Conservation (phyloP, 2,797 vertebrate genomes). For the Scolopax rusticola region DNA sequence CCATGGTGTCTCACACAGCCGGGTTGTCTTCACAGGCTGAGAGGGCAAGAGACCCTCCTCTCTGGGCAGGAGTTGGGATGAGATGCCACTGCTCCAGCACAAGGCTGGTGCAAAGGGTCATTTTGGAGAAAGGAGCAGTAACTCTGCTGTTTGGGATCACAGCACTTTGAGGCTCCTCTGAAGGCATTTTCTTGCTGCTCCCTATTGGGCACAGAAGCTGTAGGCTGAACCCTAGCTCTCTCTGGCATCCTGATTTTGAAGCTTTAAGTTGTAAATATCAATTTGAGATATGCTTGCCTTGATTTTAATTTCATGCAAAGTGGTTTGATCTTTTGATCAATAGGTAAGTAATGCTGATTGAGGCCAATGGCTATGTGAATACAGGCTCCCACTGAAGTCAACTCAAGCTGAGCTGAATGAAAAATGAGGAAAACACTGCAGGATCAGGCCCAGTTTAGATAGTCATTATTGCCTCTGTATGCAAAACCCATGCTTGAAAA, state of each 20-base stretch:
- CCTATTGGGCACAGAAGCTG: background rate
- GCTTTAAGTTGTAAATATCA: background rate
- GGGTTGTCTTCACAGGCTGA: background rate
- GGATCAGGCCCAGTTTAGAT: background rate
- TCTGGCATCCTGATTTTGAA: background rate
- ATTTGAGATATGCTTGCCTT: background rate
- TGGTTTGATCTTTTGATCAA: slow-evolving; percentile 27
- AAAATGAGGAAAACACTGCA: background rate
- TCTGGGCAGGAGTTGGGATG: background rate
- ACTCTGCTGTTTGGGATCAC: background rate
- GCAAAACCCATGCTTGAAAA: background rate
- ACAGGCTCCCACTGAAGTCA: background rate
- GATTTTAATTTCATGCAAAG: slow-evolving; percentile 7
- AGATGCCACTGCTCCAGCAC: background rate
- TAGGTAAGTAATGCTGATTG: background rate
- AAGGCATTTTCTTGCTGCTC: background rate
- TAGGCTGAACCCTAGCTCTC: background rate
- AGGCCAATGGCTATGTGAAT: background rate
- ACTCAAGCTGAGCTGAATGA: background rate
- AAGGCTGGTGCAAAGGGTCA: background rate
- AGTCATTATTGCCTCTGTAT: background rate
- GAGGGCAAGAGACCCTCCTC: background rate
- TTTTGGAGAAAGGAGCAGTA: background rate
- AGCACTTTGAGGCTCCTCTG: background rate
- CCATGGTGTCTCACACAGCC: background rate